Evolutionary conservation across 2,888 invertebrate species (phyloP), one percentile per base, ranked within the genome.

Genomic region (Cheilosia grossa): DNA sequence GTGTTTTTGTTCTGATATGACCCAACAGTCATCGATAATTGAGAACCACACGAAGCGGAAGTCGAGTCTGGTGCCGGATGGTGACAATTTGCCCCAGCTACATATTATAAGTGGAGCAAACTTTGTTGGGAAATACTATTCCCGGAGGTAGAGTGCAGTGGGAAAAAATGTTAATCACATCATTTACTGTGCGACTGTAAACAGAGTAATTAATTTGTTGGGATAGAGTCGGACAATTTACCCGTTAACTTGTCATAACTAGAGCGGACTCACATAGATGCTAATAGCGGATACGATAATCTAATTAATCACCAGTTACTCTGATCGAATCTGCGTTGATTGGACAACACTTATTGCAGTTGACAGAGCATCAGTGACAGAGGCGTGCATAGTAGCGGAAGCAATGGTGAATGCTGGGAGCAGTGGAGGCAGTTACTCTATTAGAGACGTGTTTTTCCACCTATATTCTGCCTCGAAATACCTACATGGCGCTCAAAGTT

Each of bases 31-130:
- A 58, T 2, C 42, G 42, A 49, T 79, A 79, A 82, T 82, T 67
- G 73, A 77, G 19, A 59, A 44, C 75, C 70, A 15, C 70, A 49
- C 59, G 56, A 79, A 80, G 75, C 81, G 85, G 85, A 85, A 85
- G 85, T 81, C 19, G 47, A 19, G 17, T 17, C 47, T 17, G 9
- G 19, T 56, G 42, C 85, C 85, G 85, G 85, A 85, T 85, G 85
- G 72, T 72, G 75, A 81, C 85, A 81, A 85, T 85, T 85, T 85
- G 66, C 67, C 61, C 10, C 17, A 6, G 19, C 21, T 40, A 9
- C 30, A 24, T 21, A 21, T 21, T 37, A 37, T 13, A 82, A 79
- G 74, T 80, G 47, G 80, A 44, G 40, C 78, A 78, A 30, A 37
- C n/a, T 66, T 42, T 24, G 66, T 83, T 80, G 80, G 83, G 64